phyloP scores from a whole-genome alignment of 2,113 vertebrate species.

The Aythya baeri region DNA sequence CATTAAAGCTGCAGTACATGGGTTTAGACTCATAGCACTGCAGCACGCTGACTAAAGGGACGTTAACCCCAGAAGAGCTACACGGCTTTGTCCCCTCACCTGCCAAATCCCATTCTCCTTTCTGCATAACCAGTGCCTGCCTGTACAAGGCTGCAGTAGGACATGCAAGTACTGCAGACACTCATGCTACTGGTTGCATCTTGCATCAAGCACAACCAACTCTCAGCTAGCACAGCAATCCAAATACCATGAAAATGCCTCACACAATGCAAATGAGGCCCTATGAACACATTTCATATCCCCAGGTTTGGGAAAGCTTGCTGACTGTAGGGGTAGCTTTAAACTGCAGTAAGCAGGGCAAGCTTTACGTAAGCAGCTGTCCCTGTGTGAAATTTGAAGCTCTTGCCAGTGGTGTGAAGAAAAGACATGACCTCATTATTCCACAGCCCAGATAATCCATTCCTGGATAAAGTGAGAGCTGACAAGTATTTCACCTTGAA shows the following conservation, averaged over 20 bases:
- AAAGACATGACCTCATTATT: conserved; percentile 67
- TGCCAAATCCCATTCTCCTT: not conserved
- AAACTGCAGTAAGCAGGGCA: not conserved
- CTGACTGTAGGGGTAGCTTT: conserved; percentile 26
- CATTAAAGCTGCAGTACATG: not conserved
- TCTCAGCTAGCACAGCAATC: not conserved
- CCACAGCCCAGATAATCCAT: conserved; percentile 55
- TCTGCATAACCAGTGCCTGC: not conserved
- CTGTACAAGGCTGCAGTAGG: fast-evolving
- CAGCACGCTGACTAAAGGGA: not conserved
- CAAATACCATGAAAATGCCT: not conserved
- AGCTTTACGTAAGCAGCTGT: not conserved
- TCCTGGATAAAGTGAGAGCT: conserved; percentile 58
- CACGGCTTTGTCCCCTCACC: not conserved
- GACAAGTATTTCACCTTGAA: conserved; percentile 59
- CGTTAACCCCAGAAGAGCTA: not conserved
- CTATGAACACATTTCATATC: not conserved
- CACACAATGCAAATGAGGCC: fast-evolving
- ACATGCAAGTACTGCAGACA: fast-evolving
- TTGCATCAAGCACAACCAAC: not conserved
- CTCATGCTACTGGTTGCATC: not conserved
- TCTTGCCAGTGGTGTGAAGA: conserved; percentile 27
- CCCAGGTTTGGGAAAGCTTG: not conserved
- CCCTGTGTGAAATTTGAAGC: conserved; percentile 44
- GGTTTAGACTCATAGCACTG: fast-evolving